These are phyloP conservation scores for Clarias platycephalus DNA, from an alignment of 2,797 vertebrate genomes.

Conservation along the genomic window DNA sequence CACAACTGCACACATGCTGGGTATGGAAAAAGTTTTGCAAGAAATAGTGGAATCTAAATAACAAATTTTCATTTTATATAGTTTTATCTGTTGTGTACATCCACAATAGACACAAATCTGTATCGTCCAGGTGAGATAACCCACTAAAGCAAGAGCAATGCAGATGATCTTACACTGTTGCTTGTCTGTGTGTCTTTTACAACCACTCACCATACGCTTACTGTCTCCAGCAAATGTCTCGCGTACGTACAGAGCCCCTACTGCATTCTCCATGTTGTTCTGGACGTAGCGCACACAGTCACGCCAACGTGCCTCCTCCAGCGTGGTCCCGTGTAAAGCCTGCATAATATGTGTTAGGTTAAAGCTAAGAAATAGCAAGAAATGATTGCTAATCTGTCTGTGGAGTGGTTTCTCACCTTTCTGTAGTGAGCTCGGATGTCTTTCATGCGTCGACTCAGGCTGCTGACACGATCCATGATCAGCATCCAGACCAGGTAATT, in stretches of 20 bases:
- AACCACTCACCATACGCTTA: constrained; percentile 85
- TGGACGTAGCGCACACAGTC: constrained; percentile 94
- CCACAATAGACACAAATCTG: neutral
- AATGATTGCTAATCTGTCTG: too few relatives aligned
- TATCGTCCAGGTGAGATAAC: neutral
- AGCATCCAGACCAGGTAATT: constrained; percentile 95
- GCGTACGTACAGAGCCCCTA: constrained; percentile 89
- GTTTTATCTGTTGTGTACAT: neutral
- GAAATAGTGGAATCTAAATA: neutral
- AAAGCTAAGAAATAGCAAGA: neutral
- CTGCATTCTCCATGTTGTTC: constrained; percentile 93
- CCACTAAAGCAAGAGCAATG: neutral
- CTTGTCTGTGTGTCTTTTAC: neutral
- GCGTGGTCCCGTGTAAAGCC: constrained; percentile 88
- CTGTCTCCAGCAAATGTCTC: constrained; percentile 90
- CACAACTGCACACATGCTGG: too few relatives aligned
- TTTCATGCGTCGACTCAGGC: constrained; percentile 89
- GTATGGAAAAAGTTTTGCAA: neutral
- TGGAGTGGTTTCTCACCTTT: constrained; percentile 74
- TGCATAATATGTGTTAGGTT: constrained; percentile 52
- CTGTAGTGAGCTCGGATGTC: constrained; percentile 86
- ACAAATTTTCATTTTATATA: neutral
- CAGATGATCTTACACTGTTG: neutral
- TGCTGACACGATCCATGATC: constrained; percentile 85
- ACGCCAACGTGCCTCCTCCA: constrained; percentile 92